Evolutionary conservation across 2,113 vertebrate species (phyloP).

Genomic region (Canis aureus): DNA sequence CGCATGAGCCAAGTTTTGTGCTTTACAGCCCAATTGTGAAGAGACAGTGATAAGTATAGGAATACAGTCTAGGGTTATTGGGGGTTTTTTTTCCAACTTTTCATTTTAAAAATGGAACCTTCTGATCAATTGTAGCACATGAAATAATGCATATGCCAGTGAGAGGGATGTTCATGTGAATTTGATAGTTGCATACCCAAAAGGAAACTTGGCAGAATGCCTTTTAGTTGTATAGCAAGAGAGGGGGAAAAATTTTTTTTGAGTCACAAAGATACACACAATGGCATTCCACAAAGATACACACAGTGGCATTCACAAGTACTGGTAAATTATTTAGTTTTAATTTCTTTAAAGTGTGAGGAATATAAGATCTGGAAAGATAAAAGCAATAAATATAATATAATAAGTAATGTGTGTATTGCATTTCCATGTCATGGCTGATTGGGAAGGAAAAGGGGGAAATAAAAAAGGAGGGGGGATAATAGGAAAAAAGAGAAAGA

Average conservation of each 20-base stretch:
- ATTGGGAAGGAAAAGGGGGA: not conserved
- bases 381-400: conserved; percentile 6
- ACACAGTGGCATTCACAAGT: conserved; percentile 13
- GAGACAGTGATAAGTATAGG: not conserved
- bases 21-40: not conserved
- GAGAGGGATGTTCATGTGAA: not conserved
- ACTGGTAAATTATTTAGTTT: not conserved
- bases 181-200: not conserved
- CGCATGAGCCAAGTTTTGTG: not conserved
- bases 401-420: not conserved
- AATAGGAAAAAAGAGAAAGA: not conserved
- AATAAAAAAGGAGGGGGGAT: not conserved
- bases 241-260: not conserved
- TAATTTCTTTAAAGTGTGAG: conserved; percentile 28
- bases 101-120: conserved; percentile 4
- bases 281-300: not conserved
- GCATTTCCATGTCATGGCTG: conserved; percentile 2
- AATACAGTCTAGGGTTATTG: not conserved
- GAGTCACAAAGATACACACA: not conserved
- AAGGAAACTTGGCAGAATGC: not conserved
- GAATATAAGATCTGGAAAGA: conserved; percentile 14
- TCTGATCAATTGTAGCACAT: conserved; percentile 13
- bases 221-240: conserved; percentile 42
- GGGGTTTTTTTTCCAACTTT: not conserved
- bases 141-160: not conserved